Evolutionary conservation across 2,113 vertebrate species (phyloP), one percentile per base, ranked within the genome.

Genomic region (Turdus rufiventris): DNA sequence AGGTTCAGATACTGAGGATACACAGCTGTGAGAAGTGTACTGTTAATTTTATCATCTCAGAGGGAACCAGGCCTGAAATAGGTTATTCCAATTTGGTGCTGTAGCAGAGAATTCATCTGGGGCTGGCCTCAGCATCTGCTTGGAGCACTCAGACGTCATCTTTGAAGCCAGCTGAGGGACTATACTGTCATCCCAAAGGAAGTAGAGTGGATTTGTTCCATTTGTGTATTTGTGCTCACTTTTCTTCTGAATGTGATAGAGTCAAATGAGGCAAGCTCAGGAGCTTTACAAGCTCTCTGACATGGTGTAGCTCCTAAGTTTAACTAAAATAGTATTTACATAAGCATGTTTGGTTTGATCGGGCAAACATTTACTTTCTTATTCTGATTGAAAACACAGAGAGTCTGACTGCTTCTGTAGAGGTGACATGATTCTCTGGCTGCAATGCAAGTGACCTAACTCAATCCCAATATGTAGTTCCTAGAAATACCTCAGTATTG

Each of bases 1-100:
- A 63, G 61, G 57, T 95, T 96, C 66, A 88, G n/a, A 88, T 61
- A 66, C 47, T 85, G 92, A 93, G 36, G 17, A 45, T 91, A 73
- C 14, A 76, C 91, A 96, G 88, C 85, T 19, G 14, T 70, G 89
- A 97, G 71, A 57, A 72, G 63, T 73, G 74, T 89, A 92, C 75
- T 91, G 60, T 91, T 94, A 92, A 92, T 93, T 98, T 97, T 95
- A 92, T 95, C 82, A 95, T 95, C 93, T 96, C 96, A 91, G 91
- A 96, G 78, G 97, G 91, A 97, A 96, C 65, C 60, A 93, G 62
- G 70, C 65, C 65, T 88, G 90, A 88, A 94, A 97, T 95, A 94
- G 75, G 89, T 97, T 96, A 95, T 87, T 97, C 94, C 47, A 34
- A 60, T 91, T 97, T 94, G 95, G 73, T 93, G 89, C 40, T 80